A percentile compares a stretch with the other conserved stretches of the same genome.
phyloP scores from a whole-genome alignment of 2,797 vertebrate species.

The Cirrhinus molitorella region DNA sequence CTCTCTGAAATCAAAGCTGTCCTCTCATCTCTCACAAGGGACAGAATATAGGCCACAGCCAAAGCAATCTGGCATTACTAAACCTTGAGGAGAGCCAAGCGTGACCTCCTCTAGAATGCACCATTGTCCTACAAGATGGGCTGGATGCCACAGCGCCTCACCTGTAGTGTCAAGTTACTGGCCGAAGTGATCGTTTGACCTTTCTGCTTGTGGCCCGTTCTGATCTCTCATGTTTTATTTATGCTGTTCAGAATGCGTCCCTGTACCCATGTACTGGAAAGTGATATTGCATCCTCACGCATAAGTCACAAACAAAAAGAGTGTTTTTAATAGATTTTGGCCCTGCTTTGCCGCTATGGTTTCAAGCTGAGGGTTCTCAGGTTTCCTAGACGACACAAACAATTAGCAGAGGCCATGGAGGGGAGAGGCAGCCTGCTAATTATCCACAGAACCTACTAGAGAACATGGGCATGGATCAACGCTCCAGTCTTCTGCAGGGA shows the following conservation, averaged over 20 bases:
- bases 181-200: conserved; percentile 62
- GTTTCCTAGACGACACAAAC: conserved; percentile 63
- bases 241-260: conserved; percentile 37
- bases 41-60: conserved; percentile 46
- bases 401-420: conserved; percentile 60
- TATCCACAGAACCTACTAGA: conserved; percentile 35
- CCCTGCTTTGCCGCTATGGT: conserved; percentile 54
- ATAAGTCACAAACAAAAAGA: conserved; percentile 65
- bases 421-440: conserved; percentile 53
- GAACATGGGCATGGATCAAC: conserved; percentile 31
- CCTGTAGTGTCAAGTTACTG: conserved; percentile 68
- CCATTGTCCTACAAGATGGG: conserved; percentile 66
- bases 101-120: conserved; percentile 54
- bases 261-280: conserved; percentile 26
- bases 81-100: conserved; percentile 33
- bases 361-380: conserved; percentile 55
- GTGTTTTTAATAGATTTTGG: conserved; percentile 66
- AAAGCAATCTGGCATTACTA: conserved; percentile 57
- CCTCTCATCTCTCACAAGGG: conserved; percentile 43
- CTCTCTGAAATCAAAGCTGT: conserved; percentile 53
- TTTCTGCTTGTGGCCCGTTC: conserved; percentile 52
- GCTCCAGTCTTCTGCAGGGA: conserved; percentile 21
- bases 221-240: conserved; percentile 70
- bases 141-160: conserved; percentile 57
- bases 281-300: conserved; percentile 58